Conservation (phyloP, 1,140 invertebrate species). For the Riptortus pedestris region DNA sequence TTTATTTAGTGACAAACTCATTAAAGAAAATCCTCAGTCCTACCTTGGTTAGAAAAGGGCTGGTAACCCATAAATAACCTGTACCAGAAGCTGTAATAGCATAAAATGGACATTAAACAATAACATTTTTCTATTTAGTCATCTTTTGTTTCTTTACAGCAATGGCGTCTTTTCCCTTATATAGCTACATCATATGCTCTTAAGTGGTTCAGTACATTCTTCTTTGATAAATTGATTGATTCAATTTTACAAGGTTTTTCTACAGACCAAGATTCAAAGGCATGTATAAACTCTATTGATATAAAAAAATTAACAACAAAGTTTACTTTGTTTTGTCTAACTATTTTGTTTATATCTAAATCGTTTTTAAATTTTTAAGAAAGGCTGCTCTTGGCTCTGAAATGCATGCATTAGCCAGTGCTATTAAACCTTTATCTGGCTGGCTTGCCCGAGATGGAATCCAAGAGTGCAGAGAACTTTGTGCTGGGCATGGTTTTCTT, state of each 20-base stretch:
- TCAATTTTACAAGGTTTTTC: conserved; percentile 36
- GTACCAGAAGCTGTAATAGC: too few relatives aligned
- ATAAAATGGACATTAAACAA: too few relatives aligned
- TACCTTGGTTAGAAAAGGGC: too few relatives aligned
- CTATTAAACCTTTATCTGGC: conserved; percentile 71
- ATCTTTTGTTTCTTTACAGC: conserved; percentile 43
- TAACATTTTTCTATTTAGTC: too few relatives aligned
- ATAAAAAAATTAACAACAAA: neutral
- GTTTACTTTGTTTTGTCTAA: neutral
- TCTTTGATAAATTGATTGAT: conserved; percentile 43
- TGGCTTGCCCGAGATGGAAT: conserved; percentile 76
- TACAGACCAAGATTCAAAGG: neutral
- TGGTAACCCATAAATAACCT: too few relatives aligned
- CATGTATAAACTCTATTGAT: neutral
- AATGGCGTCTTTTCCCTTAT: conserved; percentile 85
- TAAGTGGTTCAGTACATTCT: conserved; percentile 54
- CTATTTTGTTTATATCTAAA: neutral
- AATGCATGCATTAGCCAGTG: conserved; percentile 83
- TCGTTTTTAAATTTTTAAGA: conserved; percentile 4
- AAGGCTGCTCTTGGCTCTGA: conserved; percentile 64
- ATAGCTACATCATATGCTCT: conserved; percentile 71
- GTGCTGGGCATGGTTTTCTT: conserved; percentile 73
- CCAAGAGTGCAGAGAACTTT: conserved; percentile 83
- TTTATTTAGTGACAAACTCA: too few relatives aligned
- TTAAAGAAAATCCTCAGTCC: too few relatives aligned